These are phyloP conservation scores for Trichonephila inaurata DNA, from an alignment of 1,140 invertebrate species.

Conservation along the genomic window DNA sequence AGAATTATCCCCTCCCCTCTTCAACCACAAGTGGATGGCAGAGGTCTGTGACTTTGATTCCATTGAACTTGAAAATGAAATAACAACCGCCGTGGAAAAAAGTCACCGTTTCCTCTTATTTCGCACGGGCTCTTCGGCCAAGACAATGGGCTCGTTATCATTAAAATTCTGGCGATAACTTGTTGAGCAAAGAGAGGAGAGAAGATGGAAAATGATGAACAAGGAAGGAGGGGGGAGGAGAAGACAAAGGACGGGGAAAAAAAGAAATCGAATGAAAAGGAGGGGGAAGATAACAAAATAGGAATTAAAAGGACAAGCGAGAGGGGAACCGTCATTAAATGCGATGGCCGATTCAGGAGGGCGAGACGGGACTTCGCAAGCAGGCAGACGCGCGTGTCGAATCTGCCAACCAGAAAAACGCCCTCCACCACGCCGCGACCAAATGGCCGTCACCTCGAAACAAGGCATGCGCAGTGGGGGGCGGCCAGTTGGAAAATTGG, in stretches of 20 bases:
- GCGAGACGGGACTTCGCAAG: slow-evolving; percentile 51
- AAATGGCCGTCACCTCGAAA: slow-evolving; percentile 68
- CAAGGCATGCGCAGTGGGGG: slow-evolving; percentile 75
- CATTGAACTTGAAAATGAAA: slow-evolving; percentile 74
- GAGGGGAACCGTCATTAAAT: slow-evolving; percentile 65
- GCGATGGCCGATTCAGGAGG: slow-evolving; percentile 53
- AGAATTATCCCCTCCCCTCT: background rate
- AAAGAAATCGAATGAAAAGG: slow-evolving; percentile 19
- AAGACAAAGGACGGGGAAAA: slow-evolving; percentile 41
- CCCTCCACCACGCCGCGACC: slow-evolving; percentile 50
- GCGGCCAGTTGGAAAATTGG: slow-evolving; percentile 76
- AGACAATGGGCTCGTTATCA: slow-evolving; percentile 74
- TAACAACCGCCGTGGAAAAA: slow-evolving; percentile 50
- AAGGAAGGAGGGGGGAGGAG: background rate
- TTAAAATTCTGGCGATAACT: slow-evolving; percentile 75
- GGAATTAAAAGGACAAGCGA: slow-evolving; percentile 70
- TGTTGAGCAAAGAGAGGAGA: slow-evolving; percentile 60
- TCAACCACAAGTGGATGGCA: slow-evolving; percentile 2
- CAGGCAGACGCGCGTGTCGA: slow-evolving; percentile 70
- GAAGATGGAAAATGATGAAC: slow-evolving; percentile 40
- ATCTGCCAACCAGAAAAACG: slow-evolving; percentile 74
- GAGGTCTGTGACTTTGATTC: slow-evolving; percentile 72
- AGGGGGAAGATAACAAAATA: slow-evolving; percentile 71
- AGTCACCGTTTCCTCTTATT: slow-evolving; percentile 71
- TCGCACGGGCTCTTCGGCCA: slow-evolving; percentile 66